phyloP scores from a whole-genome alignment of 2,113 vertebrate genomes.

The Anthoscopus minutus region DNA sequence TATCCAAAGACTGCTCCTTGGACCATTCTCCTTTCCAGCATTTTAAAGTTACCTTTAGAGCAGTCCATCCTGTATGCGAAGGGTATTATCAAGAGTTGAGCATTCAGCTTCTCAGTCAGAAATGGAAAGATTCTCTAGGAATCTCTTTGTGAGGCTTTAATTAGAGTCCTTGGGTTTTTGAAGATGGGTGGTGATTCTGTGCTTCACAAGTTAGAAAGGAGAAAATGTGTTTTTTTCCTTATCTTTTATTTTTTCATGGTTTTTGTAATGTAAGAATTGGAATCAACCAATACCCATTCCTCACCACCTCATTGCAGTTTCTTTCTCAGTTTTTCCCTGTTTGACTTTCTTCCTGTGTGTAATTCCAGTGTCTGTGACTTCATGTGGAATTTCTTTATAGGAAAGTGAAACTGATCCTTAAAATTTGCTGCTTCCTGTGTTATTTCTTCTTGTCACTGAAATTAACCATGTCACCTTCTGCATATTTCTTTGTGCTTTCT shows the following conservation, averaged over 20 bases:
- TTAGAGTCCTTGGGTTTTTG: neutral
- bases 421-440: neutral
- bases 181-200: neutral
- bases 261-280: neutral
- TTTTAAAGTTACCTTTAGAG: neutral
- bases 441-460: neutral
- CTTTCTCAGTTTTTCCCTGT: neutral
- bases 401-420: slow-evolving; percentile 13
- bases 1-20: accelerated
- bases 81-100: neutral
- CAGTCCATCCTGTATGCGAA: neutral
- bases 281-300: accelerated
- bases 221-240: neutral
- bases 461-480: neutral
- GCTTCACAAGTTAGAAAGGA: neutral
- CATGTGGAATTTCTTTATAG: neutral
- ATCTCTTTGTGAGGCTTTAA: neutral
- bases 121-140: neutral
- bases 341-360: neutral
- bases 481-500: neutral
- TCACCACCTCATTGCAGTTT: neutral
- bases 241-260: neutral
- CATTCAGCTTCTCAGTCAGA: neutral
- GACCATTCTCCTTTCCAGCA: neutral
- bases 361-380: neutral